phyloP scores from a whole-genome alignment of 2,888 invertebrate species.

The Ormyrus nitidulus region DNA sequence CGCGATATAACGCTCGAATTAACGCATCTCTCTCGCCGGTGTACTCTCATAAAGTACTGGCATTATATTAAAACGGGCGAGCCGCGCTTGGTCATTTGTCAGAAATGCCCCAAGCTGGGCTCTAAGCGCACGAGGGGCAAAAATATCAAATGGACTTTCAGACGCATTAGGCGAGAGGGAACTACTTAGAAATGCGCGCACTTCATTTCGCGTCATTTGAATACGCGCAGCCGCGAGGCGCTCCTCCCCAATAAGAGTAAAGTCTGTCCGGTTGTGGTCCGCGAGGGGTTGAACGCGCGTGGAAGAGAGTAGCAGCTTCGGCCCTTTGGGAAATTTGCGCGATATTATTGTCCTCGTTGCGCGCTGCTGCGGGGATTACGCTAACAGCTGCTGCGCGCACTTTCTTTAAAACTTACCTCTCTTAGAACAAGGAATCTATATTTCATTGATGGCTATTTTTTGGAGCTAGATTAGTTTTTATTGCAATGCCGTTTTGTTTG shows the following conservation, averaged over 20 bases:
- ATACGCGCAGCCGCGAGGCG: neutral
- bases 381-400: neutral
- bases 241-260: conserved; percentile 11
- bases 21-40: neutral
- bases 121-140: neutral
- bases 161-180: neutral
- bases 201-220: conserved; percentile 28
- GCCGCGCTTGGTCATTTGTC: neutral
- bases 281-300: neutral
- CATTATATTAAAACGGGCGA: conserved; percentile 20
- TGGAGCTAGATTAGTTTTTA: no score
- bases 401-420: no score
- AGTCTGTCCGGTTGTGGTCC: conserved; percentile 7
- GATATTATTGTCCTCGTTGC: conserved; percentile 23
- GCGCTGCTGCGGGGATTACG: neutral
- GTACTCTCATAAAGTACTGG: neutral
- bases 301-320: no score
- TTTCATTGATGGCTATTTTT: no score
- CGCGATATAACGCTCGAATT: neutral
- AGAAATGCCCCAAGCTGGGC: neutral
- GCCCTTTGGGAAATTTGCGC: conserved; percentile 39
- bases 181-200: conserved; percentile 27
- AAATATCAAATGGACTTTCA: conserved; percentile 24
- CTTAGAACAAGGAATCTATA: no score
- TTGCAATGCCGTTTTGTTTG: no score